A percentile compares a stretch with the other conserved stretches of the same genome.
These are phyloP conservation scores for Aulostomus chinensis DNA, from an alignment of 2,797 vertebrate species.

Conservation along the genomic window DNA sequence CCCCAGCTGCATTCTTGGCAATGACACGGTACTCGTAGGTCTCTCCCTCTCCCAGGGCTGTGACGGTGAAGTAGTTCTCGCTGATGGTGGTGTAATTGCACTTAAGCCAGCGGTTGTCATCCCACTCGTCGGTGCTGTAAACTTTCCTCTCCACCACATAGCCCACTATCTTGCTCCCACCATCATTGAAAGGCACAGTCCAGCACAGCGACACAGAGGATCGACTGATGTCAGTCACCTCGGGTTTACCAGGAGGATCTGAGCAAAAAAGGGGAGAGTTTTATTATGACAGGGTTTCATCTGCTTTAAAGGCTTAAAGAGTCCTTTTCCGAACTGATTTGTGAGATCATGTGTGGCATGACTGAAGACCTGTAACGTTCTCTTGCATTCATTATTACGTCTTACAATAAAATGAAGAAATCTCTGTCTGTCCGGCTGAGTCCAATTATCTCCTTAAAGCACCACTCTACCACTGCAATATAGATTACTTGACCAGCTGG, in stretches of 20 bases:
- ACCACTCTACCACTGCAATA: too few species aligned
- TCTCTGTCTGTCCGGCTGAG: too few species aligned
- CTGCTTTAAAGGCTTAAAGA: neutral
- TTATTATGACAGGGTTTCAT: neutral
- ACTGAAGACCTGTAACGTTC: too few species aligned
- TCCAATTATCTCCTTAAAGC: too few species aligned
- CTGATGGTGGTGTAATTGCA: constrained; percentile 97
- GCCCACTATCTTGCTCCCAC: constrained; percentile 93
- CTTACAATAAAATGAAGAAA: too few species aligned
- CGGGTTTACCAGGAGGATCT: constrained; percentile 94
- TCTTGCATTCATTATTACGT: too few species aligned
- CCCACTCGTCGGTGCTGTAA: constrained; percentile 84
- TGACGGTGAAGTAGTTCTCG: constrained; percentile 91
- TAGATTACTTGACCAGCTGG: too few species aligned
- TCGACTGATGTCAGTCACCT: constrained; percentile 93
- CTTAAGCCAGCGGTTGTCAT: constrained; percentile 95
- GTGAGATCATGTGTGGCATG: too few species aligned
- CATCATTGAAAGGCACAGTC: constrained; percentile 91
- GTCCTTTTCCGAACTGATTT: too few species aligned
- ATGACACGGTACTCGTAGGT: constrained; percentile 91
- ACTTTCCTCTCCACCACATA: constrained; percentile 94
- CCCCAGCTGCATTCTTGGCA: constrained; percentile 93
- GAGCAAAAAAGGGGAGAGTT: neutral
- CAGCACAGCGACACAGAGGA: constrained; percentile 92
- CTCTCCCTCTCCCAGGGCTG: constrained; percentile 89